Evolutionary conservation across 92 coral and sea anemone species (phyloP), one percentile per base, ranked within the genome.

Genomic region (Blastomussa wellsi): DNA sequence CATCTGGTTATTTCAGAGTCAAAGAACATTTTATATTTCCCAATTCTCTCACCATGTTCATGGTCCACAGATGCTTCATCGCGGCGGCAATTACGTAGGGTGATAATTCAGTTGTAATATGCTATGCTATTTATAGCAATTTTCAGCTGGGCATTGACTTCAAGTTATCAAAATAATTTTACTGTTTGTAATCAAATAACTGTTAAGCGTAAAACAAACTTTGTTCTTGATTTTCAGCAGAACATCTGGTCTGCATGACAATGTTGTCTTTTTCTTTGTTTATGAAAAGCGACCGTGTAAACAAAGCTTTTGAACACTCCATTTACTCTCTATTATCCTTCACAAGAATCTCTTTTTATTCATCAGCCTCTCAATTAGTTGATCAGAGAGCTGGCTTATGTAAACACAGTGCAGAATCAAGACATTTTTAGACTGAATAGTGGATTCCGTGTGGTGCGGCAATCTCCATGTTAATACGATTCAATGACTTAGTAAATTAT

Each of bases 261-360:
- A 14, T 70, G 75, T 77, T 10, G 24, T 37, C 37, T 32, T 67
- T 16, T 17, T 5, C 44, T 67, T 80, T 80, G 84, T 80, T 67
- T 37, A 70, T 15, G 48, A 70, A 70, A 33, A 38, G 37, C 37
- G 60, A 69, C 16, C 53, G 62, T 81, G 53, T n/a, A 81, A 81
- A 79, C 57, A 33, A 51, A 69, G 49, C 77, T 14, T 80, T 52
- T 36, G 57, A 6, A 69, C 48, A 68, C 49, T 81, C 85, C 85
- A 81, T 81, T 81, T 81, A 47, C 55, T 48, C 48, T 81, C 77
- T 20, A 70, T 80, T 66, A 47, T 66, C 48, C 71, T 80, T 39
- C 28, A 48, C 47, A 67, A 47, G 59, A 66, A 65, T 64, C 76
- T 67, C 55, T 59, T 36, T 70, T 70, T 60, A 69, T 47, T 80